phyloP scores from a whole-genome alignment of 1,140 invertebrate genomes.

The Chironomus tepperi region DNA sequence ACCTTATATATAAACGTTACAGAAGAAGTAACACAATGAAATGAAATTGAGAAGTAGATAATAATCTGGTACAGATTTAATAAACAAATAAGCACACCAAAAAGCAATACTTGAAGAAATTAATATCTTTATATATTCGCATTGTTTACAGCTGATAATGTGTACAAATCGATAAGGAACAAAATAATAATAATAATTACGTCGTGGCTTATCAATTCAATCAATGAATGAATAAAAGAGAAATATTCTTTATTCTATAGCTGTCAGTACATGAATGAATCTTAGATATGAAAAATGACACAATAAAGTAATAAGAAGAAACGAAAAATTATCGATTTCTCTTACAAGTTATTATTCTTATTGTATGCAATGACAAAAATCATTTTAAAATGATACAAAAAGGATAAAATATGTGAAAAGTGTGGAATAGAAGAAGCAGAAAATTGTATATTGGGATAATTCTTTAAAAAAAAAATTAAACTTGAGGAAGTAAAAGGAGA shows the following conservation, averaged over 20 bases:
- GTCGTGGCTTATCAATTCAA: constrained; percentile 17
- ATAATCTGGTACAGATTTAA: not conserved
- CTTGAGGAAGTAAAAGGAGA: not conserved
- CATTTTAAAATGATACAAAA: not conserved
- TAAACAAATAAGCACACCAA: no score
- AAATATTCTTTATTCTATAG: no score
- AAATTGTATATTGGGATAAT: not conserved
- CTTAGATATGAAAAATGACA: not conserved
- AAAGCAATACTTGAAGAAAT: not conserved
- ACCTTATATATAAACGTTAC: no score
- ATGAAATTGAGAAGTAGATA: not conserved
- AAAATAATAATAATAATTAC: not conserved
- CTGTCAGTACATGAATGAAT: not conserved
- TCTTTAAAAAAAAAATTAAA: not conserved
- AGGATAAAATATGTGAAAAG: no score
- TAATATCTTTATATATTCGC: not conserved
- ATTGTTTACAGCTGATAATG: not conserved
- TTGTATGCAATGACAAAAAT: not conserved
- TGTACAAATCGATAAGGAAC: not conserved
- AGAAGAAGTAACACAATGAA: no score
- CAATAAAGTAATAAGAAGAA: no score
- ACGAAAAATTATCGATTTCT: no score
- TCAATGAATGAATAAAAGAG: not conserved
- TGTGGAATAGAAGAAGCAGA: not conserved
- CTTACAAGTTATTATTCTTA: no score